phyloP scores from a whole-genome alignment of 2,113 vertebrate species.

The Phylloscopus trochiloides region DNA sequence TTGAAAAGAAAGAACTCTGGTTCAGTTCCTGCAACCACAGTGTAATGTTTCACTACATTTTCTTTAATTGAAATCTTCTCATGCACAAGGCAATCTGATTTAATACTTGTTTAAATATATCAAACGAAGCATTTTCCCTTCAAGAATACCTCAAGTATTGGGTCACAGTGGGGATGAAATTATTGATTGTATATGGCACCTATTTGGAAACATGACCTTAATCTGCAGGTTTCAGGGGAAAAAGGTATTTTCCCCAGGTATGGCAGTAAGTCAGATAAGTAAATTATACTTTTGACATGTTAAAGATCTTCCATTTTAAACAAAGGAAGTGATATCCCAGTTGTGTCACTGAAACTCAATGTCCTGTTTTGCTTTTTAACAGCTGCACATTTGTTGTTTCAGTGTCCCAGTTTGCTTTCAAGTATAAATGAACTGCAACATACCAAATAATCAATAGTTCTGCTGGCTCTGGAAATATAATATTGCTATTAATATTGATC shows the following conservation, averaged over 20 bases:
- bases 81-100: background rate
- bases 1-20: background rate
- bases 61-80: background rate
- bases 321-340: background rate
- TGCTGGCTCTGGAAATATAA: constrained; percentile 48
- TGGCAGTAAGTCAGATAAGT: background rate
- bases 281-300: background rate
- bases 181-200: background rate
- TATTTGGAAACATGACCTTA: background rate
- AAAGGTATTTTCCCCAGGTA: background rate
- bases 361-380: constrained; percentile 1
- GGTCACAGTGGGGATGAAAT: background rate
- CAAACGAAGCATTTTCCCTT: background rate
- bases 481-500: constrained; percentile 49
- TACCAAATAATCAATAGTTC: constrained; percentile 53
- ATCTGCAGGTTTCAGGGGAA: background rate
- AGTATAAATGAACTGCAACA: constrained; percentile 7
- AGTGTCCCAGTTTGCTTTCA: constrained; percentile 23
- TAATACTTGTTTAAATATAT: background rate
- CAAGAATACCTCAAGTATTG: background rate
- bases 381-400: background rate
- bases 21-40: background rate
- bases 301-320: constrained; percentile 7
- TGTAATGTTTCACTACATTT: background rate
- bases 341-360: background rate